Conservation (phyloP, 2,113 vertebrate genomes). For the Nyctibius bracteatus region DNA sequence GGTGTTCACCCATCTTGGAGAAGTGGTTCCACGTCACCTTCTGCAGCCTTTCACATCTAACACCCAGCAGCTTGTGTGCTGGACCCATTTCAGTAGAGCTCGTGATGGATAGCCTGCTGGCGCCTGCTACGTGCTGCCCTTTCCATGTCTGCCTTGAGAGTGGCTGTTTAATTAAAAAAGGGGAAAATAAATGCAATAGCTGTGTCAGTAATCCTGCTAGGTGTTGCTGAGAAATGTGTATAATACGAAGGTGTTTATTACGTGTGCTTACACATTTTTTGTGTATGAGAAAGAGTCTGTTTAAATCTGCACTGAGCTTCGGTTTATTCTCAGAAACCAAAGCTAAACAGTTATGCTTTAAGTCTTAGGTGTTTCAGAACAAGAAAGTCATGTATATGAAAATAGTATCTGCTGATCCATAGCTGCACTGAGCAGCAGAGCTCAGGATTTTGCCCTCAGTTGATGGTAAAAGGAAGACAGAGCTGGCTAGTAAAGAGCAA, state of each 20-base stretch:
- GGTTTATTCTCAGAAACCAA: background rate
- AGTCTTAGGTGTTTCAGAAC: background rate
- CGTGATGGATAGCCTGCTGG: rapidly evolving
- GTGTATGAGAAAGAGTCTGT: background rate
- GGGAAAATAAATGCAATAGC: background rate
- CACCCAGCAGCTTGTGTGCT: too few relatives aligned
- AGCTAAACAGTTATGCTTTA: background rate
- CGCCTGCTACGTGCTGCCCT: background rate
- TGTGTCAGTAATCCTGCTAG: background rate
- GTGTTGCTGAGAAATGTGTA: background rate
- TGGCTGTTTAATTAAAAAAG: background rate
- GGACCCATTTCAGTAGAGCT: background rate
- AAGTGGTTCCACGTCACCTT: too few relatives aligned
- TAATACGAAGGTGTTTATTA: background rate
- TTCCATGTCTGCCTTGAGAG: background rate
- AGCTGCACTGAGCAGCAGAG: background rate
- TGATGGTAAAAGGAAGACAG: background rate
- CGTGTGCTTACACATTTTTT: background rate
- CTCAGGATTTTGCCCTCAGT: background rate
- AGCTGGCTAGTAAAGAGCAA: background rate
- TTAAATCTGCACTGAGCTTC: background rate
- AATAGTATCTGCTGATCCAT: background rate
- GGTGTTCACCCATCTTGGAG: too few relatives aligned
- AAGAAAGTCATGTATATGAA: background rate
- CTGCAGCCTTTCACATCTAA: too few relatives aligned